These are phyloP conservation scores for Cactoblastis cactorum DNA, from an alignment of 2,888 invertebrate genomes.

Conservation along the genomic window DNA sequence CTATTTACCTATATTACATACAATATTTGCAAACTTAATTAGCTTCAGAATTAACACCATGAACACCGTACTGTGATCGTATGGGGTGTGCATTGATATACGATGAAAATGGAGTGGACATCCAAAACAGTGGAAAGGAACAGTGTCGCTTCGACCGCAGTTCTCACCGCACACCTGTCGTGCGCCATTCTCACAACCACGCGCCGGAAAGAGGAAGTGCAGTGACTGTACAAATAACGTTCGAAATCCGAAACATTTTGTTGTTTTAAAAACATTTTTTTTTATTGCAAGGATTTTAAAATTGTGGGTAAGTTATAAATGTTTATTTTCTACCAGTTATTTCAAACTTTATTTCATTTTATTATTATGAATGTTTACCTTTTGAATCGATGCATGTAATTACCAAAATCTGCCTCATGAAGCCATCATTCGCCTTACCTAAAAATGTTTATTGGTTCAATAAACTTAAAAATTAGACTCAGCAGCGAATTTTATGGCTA, in stretches of 20 bases:
- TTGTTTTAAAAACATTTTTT: constrained; percentile 15
- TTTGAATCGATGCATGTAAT: neutral
- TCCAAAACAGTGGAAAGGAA: neutral
- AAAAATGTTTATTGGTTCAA: no score
- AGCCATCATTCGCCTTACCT: no score
- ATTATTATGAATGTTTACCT: neutral
- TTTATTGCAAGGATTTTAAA: constrained; percentile 12
- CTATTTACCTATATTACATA: neutral
- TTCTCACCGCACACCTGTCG: constrained; percentile 41
- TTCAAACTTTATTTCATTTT: neutral
- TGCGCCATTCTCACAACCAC: constrained; percentile 23
- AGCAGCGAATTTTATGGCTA: no score
- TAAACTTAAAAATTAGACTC: no score
- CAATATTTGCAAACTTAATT: neutral
- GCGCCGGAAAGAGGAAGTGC: constrained; percentile 59
- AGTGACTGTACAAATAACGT: constrained; percentile 50
- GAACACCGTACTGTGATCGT: neutral
- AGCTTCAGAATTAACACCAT: neutral
- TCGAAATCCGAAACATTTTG: constrained; percentile 41
- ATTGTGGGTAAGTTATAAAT: constrained; percentile 18
- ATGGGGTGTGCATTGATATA: constrained; percentile 11
- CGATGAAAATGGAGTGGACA: neutral
- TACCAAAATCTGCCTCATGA: no score
- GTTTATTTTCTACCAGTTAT: neutral
- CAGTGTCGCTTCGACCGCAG: constrained; percentile 41